Percentiles rank a stretch among this genome's conserved stretches.
These are phyloP conservation scores for Perccottus glenii DNA, from an alignment of 2,113 vertebrate genomes.

Conservation along the genomic window DNA sequence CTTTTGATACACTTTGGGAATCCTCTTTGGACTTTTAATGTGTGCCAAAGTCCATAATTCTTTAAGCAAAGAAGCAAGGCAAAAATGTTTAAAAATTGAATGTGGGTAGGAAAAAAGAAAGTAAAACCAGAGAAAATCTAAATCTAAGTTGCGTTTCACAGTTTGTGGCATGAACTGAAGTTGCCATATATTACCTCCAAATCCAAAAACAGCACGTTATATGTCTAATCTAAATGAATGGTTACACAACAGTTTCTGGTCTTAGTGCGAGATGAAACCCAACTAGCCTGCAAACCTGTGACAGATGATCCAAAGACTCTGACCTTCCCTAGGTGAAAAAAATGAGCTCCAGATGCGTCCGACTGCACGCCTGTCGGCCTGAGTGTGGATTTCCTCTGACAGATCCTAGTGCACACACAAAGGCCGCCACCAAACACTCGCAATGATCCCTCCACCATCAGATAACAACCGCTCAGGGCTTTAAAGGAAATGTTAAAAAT, in stretches of 20 bases:
- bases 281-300: constrained; percentile 32
- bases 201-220: constrained; percentile 4
- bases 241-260: constrained; percentile 22
- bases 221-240: constrained; percentile 11
- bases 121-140: constrained; percentile 7
- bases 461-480: constrained; percentile 60
- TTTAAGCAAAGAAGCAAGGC: constrained; percentile 20
- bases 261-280: constrained; percentile 42
- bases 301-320: constrained; percentile 36
- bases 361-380: constrained; percentile 44
- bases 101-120: constrained; percentile 7
- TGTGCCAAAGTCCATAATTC: constrained; percentile 38
- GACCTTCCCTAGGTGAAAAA: constrained; percentile 28
- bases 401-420: constrained; percentile 61
- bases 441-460: constrained; percentile 61
- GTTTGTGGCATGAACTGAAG: neutral
- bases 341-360: constrained; percentile 48
- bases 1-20: constrained; percentile 25
- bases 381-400: constrained; percentile 65
- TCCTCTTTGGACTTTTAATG: constrained; percentile 25
- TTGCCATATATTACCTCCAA: neutral
- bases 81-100: constrained; percentile 13
- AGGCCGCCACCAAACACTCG: constrained; percentile 42
- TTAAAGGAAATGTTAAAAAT: constrained; percentile 72
- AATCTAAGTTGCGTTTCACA: constrained; percentile 5